A percentile compares a stretch with the other conserved stretches of the same genome.
Conservation (phyloP, 1,140 invertebrate genomes). For the Drosophila orosa region DNA sequence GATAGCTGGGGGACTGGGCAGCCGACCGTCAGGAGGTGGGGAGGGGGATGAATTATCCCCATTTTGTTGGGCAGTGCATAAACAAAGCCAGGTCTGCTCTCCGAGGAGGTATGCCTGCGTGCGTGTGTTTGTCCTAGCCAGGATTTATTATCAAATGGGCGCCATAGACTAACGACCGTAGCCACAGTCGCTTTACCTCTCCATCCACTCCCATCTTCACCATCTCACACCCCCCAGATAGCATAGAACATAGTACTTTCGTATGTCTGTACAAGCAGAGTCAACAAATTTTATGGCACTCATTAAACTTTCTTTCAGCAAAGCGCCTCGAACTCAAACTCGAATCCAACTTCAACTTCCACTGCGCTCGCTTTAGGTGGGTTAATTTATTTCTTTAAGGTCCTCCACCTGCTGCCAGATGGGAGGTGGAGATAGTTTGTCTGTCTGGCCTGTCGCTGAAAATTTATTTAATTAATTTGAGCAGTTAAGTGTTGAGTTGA, state of each 20-base stretch:
- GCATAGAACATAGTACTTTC: constrained; percentile 26
- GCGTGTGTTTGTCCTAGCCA: constrained; percentile 49
- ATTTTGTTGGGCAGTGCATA: constrained; percentile 68
- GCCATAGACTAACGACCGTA: constrained; percentile 75
- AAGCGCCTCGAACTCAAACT: constrained; percentile 54
- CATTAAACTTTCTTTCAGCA: constrained; percentile 82
- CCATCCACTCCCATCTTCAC: neutral
- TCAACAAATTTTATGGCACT: constrained; percentile 80
- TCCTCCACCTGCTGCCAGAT: constrained; percentile 15
- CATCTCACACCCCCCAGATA: constrained; percentile 12
- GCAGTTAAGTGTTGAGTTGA: constrained; percentile 44
- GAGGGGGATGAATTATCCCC: constrained; percentile 23
- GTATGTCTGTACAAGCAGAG: constrained; percentile 52
- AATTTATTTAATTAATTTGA: constrained; percentile 75
- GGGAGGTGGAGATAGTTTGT: constrained; percentile 7
- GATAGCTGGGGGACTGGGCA: constrained; percentile 12
- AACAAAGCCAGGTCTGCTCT: constrained; percentile 55
- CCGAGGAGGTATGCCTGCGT: constrained; percentile 31
- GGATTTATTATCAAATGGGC: constrained; percentile 80
- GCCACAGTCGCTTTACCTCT: constrained; percentile 50
- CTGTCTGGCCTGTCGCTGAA: constrained; percentile 8
- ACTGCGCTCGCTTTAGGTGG: constrained; percentile 31
- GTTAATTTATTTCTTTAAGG: constrained; percentile 66
- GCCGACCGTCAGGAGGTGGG: neutral
- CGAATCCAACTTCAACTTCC: constrained; percentile 24